Conservation (phyloP, 2,797 vertebrate genomes). For the Chrysocyon brachyurus region DNA sequence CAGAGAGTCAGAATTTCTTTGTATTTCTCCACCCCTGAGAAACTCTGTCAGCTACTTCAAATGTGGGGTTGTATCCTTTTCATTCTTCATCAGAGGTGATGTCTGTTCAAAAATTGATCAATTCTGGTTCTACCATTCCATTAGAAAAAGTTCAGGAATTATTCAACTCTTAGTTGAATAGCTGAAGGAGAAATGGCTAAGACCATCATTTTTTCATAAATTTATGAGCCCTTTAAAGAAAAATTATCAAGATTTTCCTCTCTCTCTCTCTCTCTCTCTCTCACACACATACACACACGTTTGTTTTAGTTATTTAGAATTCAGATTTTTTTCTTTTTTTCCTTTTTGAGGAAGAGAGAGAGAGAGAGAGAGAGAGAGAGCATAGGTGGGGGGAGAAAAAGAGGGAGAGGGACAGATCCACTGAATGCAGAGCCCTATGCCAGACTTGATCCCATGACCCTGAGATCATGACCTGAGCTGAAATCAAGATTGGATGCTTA, state of each 20-base stretch:
- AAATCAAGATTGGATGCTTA: no score
- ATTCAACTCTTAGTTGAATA: neutral
- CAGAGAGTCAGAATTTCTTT: no score
- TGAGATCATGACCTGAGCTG: no score
- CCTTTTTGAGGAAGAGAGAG: no score
- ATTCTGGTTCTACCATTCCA: neutral
- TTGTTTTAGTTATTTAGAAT: neutral
- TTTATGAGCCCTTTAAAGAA: neutral
- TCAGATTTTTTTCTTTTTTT: no score
- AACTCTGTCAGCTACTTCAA: neutral
- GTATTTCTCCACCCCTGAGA: neutral
- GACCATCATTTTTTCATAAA: neutral
- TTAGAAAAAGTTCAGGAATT: neutral
- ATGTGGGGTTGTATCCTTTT: neutral
- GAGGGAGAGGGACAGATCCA: no score
- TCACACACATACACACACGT: no score
- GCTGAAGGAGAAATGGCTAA: neutral
- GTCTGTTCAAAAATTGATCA: neutral
- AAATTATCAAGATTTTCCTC: neutral
- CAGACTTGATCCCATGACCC: no score
- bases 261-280: no score
- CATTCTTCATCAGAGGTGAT: neutral
- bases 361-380: no score
- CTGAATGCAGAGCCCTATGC: no score
- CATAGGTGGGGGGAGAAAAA: no score